These are phyloP conservation scores for Asobara japonica DNA, from an alignment of 1,140 invertebrate genomes.

Conservation along the genomic window DNA sequence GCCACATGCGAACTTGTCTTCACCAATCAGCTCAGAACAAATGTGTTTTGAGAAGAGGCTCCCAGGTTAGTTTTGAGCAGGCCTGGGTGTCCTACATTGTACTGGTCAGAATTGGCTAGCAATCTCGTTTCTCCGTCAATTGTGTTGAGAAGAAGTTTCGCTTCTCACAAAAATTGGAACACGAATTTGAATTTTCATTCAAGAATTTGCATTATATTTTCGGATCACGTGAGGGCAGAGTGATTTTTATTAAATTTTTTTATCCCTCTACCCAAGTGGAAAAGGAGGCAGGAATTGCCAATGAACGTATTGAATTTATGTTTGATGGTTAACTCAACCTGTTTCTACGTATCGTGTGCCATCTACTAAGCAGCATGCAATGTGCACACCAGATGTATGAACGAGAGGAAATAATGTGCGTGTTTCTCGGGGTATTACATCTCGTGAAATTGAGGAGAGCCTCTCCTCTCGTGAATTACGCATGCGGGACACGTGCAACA, in stretches of 20 bases:
- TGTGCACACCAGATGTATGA: not conserved
- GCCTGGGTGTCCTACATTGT: too few species aligned
- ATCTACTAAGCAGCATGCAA: not conserved
- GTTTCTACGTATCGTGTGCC: not conserved
- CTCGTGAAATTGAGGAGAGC: not conserved
- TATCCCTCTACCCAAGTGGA: not conserved
- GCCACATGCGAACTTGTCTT: too few species aligned
- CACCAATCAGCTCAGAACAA: too few species aligned
- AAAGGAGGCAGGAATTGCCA: not conserved
- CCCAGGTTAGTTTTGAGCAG: too few species aligned
- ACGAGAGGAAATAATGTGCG: not conserved
- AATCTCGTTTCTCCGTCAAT: too few species aligned
- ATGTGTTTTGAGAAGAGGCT: too few species aligned
- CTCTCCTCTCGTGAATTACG: not conserved
- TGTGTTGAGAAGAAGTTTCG: too few species aligned
- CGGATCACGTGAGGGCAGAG: too few species aligned
- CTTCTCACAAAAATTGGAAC: too few species aligned
- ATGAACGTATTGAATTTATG: not conserved
- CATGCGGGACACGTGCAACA: slow-evolving; percentile 27
- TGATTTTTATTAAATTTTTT: not conserved
- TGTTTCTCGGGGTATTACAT: not conserved
- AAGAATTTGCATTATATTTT: too few species aligned
- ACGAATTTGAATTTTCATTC: too few species aligned
- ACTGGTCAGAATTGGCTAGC: too few species aligned
- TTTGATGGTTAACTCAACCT: slow-evolving; percentile 1